A percentile compares a stretch with the other conserved stretches of the same genome.
Conservation (phyloP, 2,888 invertebrate species). For the Ptilodon capucinus region DNA sequence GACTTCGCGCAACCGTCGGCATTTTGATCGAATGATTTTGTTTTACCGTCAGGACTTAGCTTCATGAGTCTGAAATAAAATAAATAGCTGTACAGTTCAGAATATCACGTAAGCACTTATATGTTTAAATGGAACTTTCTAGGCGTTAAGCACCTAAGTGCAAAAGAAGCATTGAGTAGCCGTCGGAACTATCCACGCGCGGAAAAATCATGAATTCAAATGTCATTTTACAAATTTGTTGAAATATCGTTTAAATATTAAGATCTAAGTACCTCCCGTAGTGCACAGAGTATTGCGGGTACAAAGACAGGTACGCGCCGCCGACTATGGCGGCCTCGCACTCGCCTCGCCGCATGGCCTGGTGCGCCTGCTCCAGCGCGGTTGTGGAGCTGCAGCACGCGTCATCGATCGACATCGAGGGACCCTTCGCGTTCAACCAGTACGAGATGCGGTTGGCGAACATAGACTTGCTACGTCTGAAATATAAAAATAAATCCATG, state of each 20-base stretch:
- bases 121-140: too few species aligned
- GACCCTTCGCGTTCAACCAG: constrained; percentile 53
- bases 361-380: constrained; percentile 54
- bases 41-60: constrained; percentile 90
- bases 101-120: too few species aligned
- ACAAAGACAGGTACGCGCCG: constrained; percentile 82
- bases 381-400: constrained; percentile 55
- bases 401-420: constrained; percentile 48
- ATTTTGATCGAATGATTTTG: constrained; percentile 92
- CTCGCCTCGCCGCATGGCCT: constrained; percentile 49
- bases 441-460: too few species aligned
- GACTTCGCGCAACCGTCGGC: constrained; percentile 90
- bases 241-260: too few species aligned
- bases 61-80: constrained; percentile 44
- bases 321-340: constrained; percentile 83
- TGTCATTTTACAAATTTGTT: too few species aligned
- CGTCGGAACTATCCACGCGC: too few species aligned
- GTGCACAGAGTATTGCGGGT: constrained; percentile 69
- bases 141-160: too few species aligned
- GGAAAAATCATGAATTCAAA: too few species aligned
- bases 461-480: constrained; percentile 48
- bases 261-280: constrained; percentile 45
- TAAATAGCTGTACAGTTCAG: background rate
- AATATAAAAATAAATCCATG: too few species aligned
- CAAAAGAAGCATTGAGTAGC: too few species aligned